Evolutionary conservation across 1,140 invertebrate genomes (phyloP).

Genomic region (Pseudomyrmex sp.): DNA sequence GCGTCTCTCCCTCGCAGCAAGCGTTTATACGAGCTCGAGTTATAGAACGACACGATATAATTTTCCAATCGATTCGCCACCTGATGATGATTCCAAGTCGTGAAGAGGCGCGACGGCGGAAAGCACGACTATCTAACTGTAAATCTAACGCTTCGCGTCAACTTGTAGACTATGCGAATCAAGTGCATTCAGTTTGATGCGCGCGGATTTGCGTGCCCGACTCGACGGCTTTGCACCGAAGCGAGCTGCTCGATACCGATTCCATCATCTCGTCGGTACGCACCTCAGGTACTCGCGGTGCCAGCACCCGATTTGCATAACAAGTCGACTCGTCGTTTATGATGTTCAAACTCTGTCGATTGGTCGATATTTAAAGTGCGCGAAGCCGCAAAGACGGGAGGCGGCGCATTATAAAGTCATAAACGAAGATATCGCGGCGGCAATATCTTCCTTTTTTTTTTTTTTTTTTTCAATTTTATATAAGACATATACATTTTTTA

Average conservation of each 20-base stretch:
- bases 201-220: conserved; percentile 22
- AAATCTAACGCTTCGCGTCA: conserved; percentile 73
- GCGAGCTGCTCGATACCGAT: conserved; percentile 14
- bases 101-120: conserved; percentile 37
- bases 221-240: background rate
- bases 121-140: conserved; percentile 73
- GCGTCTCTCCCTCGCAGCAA: background rate
- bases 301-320: conserved; percentile 66
- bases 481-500: too few relatives aligned
- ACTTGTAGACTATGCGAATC: conserved; percentile 63
- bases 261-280: conserved; percentile 43
- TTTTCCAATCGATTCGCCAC: conserved; percentile 61
- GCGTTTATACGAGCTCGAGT: background rate
- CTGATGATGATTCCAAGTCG: conserved; percentile 55
- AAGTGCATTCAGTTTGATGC: conserved; percentile 40
- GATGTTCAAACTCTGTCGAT: conserved; percentile 5
- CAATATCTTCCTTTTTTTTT: background rate
- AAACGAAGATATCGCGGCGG: background rate
- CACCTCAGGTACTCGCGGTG: conserved; percentile 40
- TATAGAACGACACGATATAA: conserved; percentile 10
- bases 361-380: conserved; percentile 56
- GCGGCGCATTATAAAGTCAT: background rate
- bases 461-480: background rate
- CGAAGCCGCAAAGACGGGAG: background rate
- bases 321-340: conserved; percentile 59